Conservation (phyloP, 2,113 vertebrate genomes). For the Lynx canadensis region DNA sequence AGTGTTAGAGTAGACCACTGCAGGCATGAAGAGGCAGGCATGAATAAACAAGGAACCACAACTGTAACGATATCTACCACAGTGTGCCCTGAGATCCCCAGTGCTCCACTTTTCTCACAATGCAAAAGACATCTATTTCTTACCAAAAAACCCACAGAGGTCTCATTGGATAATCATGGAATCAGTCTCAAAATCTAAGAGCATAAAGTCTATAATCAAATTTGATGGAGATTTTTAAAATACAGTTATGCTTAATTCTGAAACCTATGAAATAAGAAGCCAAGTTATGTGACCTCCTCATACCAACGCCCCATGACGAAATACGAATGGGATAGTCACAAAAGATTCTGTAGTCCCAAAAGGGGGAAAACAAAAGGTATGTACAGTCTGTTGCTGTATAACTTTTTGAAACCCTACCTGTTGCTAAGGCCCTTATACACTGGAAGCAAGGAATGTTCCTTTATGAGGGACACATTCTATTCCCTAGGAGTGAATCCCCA, state of each 20-base stretch:
- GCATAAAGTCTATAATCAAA: background rate
- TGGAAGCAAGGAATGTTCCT: rapidly evolving
- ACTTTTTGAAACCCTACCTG: background rate
- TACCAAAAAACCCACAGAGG: background rate
- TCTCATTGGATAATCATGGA: background rate
- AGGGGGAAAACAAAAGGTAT: background rate
- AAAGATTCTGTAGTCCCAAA: background rate
- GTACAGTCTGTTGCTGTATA: background rate
- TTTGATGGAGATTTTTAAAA: background rate
- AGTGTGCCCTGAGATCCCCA: background rate
- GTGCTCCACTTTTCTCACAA: background rate
- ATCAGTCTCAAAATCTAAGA: background rate
- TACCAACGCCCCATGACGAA: background rate
- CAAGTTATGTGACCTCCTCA: background rate
- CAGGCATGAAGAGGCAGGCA: background rate
- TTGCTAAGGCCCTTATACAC: no score
- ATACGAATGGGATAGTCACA: background rate
- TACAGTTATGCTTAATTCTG: background rate
- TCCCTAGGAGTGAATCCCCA: rapidly evolving
- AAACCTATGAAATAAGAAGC: background rate
- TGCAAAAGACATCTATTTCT: background rate
- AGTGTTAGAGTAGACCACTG: background rate
- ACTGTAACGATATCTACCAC: background rate
- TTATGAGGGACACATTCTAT: background rate
- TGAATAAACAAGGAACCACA: background rate